phyloP scores from a whole-genome alignment of 2,888 invertebrate genomes.

The Cheiracanthium punctorium region DNA sequence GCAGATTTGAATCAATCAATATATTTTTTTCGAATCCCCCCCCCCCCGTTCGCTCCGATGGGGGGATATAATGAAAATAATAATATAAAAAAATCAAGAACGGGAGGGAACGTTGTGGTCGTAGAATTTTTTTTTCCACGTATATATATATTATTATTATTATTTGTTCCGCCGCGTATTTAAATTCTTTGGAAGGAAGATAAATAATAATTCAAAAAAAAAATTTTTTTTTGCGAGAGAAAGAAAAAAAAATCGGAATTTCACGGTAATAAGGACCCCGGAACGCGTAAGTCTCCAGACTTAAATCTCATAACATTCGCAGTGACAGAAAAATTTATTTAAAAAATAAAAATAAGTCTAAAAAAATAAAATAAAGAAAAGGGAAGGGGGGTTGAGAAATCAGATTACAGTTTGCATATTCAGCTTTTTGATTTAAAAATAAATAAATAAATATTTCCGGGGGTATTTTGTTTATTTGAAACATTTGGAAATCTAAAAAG shows the following conservation, averaged over 20 bases:
- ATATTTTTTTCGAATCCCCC: slow-evolving; percentile 30
- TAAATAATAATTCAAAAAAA: slow-evolving; percentile 65
- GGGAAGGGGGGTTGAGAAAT: slow-evolving; percentile 32
- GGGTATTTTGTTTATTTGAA: slow-evolving; percentile 9
- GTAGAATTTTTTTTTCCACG: slow-evolving; percentile 23
- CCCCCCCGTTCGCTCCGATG: slow-evolving; percentile 8
- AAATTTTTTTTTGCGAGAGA: slow-evolving; percentile 8
- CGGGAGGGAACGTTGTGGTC: slow-evolving; percentile 12
- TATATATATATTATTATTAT: slow-evolving; percentile 60
- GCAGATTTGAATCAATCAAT: slow-evolving; percentile 70
- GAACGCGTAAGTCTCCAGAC: slow-evolving; percentile 31
- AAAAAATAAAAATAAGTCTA: slow-evolving; percentile 30
- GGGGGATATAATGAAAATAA: slow-evolving; percentile 58
- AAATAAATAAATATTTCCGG: too few relatives aligned
- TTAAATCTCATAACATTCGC: slow-evolving; percentile 66
- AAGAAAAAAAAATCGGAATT: slow-evolving; percentile 33
- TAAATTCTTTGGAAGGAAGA: slow-evolving; percentile 61
- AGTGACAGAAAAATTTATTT: slow-evolving; percentile 54
- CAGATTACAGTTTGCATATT: slow-evolving; percentile 63
- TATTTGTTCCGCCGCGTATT: slow-evolving; percentile 67
- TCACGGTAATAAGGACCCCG: slow-evolving; percentile 52
- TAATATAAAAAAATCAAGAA: slow-evolving; percentile 9
- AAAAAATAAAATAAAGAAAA: slow-evolving; percentile 22
- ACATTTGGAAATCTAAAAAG: not conserved
- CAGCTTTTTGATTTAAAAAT: slow-evolving; percentile 31